Evolutionary conservation across 2,797 vertebrate genomes (phyloP).

Genomic region (Halcyon smyrnensis): DNA sequence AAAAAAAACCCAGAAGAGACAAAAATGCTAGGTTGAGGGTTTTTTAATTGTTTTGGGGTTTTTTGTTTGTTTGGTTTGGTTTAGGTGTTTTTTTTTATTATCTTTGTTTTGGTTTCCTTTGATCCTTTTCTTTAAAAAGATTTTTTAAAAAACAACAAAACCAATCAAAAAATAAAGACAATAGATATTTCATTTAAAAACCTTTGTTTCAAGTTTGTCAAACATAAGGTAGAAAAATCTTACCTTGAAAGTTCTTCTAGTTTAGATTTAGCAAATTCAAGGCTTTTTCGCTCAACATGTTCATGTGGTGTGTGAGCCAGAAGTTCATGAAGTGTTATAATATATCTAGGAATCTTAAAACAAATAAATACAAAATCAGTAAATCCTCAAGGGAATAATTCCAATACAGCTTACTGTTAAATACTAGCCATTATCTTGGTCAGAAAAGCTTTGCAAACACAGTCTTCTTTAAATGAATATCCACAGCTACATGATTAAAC

Average conservation of each 20-base stretch:
- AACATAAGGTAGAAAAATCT: neutral
- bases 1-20: neutral
- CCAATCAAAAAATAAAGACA: neutral
- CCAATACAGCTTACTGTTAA: neutral
- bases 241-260: slow-evolving; percentile 97
- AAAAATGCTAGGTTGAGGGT: neutral
- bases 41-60: neutral
- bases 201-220: neutral
- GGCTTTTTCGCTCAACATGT: slow-evolving; percentile 96
- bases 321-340: slow-evolving; percentile 97
- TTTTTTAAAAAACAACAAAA: neutral
- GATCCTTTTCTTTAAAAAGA: neutral
- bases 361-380: slow-evolving; percentile 7
- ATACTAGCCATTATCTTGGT: neutral
- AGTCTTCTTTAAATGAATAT: neutral
- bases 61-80: neutral
- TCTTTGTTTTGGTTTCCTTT: neutral
- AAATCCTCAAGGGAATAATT: neutral
- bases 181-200: neutral
- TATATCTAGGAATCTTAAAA: slow-evolving; percentile 95
- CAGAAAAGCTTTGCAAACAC: neutral
- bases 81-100: neutral
- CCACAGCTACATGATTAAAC: neutral
- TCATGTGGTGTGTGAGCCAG: slow-evolving; percentile 97
- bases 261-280: slow-evolving; percentile 98